phyloP scores from a whole-genome alignment of 2,113 vertebrate species.

The Saguinus imperator region DNA sequence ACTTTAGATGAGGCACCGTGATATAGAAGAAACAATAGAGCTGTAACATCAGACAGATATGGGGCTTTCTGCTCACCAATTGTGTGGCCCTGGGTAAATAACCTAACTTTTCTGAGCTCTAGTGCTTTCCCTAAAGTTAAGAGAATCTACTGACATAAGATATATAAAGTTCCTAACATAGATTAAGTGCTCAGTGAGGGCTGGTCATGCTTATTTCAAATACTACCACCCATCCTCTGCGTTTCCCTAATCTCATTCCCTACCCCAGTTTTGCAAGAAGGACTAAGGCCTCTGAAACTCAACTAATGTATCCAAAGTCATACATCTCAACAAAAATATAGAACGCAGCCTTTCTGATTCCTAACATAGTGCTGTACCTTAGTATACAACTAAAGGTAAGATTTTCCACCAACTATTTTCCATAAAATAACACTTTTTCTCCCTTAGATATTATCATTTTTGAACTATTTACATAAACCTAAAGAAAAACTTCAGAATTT shows the following conservation, averaged over 20 bases:
- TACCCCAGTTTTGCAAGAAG: not conserved
- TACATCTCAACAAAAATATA: not conserved
- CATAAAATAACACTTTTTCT: not conserved
- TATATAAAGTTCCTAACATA: not conserved
- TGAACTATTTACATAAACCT: not conserved
- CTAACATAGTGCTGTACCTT: not conserved
- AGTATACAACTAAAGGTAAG: not conserved
- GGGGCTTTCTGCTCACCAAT: not conserved
- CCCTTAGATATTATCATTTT: not conserved
- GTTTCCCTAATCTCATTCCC: not conserved
- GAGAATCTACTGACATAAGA: not conserved
- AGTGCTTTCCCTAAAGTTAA: not conserved
- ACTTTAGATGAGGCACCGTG: not conserved
- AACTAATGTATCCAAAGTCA: not conserved
- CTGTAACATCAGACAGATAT: not conserved
- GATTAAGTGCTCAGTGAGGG: not conserved
- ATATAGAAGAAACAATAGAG: not conserved
- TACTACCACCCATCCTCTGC: not conserved
- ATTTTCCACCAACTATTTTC: not conserved
- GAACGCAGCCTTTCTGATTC: not conserved
- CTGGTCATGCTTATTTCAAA: not conserved
- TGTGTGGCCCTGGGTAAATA: not conserved
- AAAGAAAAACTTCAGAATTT: not conserved
- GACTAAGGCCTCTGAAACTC: not conserved
- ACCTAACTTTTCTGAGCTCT: not conserved